Conservation (phyloP, 64 coral and sea anemone genomes). For the Platygyra sinensis region DNA sequence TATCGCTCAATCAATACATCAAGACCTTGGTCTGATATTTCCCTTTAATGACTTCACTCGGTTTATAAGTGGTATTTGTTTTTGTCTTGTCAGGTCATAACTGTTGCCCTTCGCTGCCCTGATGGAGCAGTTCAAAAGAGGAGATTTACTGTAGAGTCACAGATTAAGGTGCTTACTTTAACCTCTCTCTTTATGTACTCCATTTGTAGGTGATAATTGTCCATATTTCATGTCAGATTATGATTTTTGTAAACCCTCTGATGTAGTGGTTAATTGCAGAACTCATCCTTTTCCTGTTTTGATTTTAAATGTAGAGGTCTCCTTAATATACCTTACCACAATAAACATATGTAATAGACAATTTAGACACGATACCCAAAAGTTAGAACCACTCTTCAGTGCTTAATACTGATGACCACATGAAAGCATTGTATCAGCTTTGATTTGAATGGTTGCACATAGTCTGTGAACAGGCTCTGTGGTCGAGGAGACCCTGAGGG, state of each 20-base stretch:
- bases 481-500: no score
- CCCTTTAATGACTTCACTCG: background rate
- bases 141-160: constrained; percentile 40
- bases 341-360: background rate
- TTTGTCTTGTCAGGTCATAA: constrained; percentile 22
- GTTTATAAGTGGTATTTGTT: background rate
- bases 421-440: no score
- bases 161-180: constrained; percentile 22
- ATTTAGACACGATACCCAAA: no score
- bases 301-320: background rate
- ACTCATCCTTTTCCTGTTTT: background rate
- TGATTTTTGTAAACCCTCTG: background rate
- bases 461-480: no score
- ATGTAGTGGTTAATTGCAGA: background rate
- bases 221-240: background rate
- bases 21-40: no score
- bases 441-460: no score
- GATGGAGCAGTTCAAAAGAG: constrained; percentile 44
- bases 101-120: constrained; percentile 60
- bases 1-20: no score
- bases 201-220: background rate
- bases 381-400: no score
- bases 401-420: no score
- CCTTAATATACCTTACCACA: background rate
- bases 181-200: background rate